Evolutionary conservation across 2,888 invertebrate species (phyloP), one percentile per base, ranked within the genome.

Genomic region (Tineola bisselliella): DNA sequence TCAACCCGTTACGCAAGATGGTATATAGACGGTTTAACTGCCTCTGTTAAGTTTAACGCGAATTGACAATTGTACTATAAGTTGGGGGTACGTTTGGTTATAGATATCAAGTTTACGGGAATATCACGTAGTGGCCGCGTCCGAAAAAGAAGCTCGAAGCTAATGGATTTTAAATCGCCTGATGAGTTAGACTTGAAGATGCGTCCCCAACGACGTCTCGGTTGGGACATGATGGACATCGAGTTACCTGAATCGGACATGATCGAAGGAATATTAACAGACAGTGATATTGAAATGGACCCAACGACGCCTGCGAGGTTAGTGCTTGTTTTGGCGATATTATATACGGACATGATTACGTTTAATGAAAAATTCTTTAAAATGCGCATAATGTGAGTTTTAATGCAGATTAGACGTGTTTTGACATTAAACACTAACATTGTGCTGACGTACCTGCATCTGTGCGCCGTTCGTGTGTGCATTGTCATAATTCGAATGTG

Each of bases 121-220:
- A 91, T 96, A 44, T 96, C 96, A 1, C 90, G 96, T 62, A 96
- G 96, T 68, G 96, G 96, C 18, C 89, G 96, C 62, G 95, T 97
- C 0, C 88, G 97, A 61, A 98, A 98, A 84, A 98, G 97, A 80
- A 97, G 97, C 15, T 96, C 97, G 0, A 97, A 98, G 76, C 87
- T 98, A 52, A 91, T 95, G 81, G 98, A 97, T 77, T 98, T 97
- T 82, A 95, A 95, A 75, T 95, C 95, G 0, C 93, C 94, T 0
- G 97, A 97, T 74, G 96, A 95, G 71, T 91, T 94, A 60, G 94
- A 93, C 65, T 88, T 90, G 19, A 88, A 88, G 62, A 90, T 87
- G 66, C 70, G 80, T 0, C 73, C 81, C 15, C 48, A 87, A 84
- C 48, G 48, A 6, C 1, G 15, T 48, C 3, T 44, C 8, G 31